These are phyloP conservation scores for Epistrophe grossulariae DNA, from an alignment of 2,888 invertebrate species.

Conservation along the genomic window DNA sequence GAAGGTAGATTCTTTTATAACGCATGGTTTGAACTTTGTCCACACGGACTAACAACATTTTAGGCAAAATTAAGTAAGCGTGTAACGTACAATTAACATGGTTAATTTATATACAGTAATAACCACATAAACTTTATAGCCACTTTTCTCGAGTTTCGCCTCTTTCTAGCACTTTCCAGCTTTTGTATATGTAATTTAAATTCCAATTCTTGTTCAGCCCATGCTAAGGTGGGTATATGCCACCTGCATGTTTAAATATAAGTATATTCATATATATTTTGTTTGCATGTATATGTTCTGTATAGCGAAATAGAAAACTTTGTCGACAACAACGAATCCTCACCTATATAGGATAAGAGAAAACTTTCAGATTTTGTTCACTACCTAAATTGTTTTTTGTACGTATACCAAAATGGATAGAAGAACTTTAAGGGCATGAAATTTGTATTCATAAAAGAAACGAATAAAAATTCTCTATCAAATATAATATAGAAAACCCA, in stretches of 20 bases:
- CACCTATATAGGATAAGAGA: slow-evolving; percentile 53
- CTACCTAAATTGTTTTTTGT: slow-evolving; percentile 17
- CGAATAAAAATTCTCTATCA: too few species aligned
- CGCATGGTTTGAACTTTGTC: slow-evolving; percentile 33
- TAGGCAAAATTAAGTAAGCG: slow-evolving; percentile 64
- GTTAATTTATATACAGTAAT: slow-evolving; percentile 69
- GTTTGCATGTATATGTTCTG: background rate
- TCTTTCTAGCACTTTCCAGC: slow-evolving; percentile 14
- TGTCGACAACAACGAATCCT: slow-evolving; percentile 66
- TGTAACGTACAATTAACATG: slow-evolving; percentile 74
- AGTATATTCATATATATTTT: slow-evolving; percentile 2
- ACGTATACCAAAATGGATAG: background rate
- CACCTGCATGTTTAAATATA: background rate
- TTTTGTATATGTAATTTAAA: slow-evolving; percentile 49
- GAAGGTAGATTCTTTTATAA: background rate
- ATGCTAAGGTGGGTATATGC: slow-evolving; percentile 6
- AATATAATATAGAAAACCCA: too few species aligned
- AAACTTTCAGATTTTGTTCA: slow-evolving; percentile 35
- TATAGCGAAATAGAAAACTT: slow-evolving; percentile 50
- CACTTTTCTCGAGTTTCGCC: slow-evolving; percentile 51
- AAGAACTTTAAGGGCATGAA: background rate
- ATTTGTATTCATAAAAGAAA: background rate
- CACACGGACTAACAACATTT: slow-evolving; percentile 44
- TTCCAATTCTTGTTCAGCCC: slow-evolving; percentile 31
- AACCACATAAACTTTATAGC: slow-evolving; percentile 63